A percentile compares a stretch with the other conserved stretches of the same genome.
Evolutionary conservation across 2,113 vertebrate species (phyloP).

Genomic region (Heliornis fulica): DNA sequence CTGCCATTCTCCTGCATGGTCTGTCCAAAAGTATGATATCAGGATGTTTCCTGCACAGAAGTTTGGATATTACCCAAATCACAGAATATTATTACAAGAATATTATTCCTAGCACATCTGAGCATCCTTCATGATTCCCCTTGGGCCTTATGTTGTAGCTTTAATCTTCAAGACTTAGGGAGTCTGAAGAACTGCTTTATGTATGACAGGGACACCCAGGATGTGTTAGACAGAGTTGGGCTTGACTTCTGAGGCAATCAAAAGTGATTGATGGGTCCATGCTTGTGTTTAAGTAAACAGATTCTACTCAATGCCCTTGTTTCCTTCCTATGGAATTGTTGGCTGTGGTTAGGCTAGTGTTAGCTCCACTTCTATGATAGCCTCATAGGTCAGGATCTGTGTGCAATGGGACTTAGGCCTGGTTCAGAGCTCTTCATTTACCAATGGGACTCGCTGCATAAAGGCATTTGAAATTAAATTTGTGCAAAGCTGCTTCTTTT

Average conservation of each 20-base stretch:
- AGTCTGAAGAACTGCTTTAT: background rate
- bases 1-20: rapidly evolving
- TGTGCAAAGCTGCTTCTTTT: background rate
- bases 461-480: background rate
- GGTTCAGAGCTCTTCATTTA: background rate
- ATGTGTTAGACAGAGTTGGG: background rate
- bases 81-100: background rate
- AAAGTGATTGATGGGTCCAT: background rate
- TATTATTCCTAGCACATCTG: background rate
- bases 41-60: background rate
- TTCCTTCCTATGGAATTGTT: background rate
- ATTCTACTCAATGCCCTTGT: background rate
- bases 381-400: background rate
- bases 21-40: background rate
- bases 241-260: background rate
- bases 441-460: background rate
- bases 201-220: background rate
- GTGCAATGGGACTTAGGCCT: background rate
- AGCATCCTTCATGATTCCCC: background rate
- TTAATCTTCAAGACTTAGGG: background rate
- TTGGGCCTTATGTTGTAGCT: background rate
- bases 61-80: background rate
- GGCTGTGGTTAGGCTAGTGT: background rate
- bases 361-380: background rate
- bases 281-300: background rate